Conservation (phyloP, 1,140 invertebrate genomes). For the Cherax destructor region DNA sequence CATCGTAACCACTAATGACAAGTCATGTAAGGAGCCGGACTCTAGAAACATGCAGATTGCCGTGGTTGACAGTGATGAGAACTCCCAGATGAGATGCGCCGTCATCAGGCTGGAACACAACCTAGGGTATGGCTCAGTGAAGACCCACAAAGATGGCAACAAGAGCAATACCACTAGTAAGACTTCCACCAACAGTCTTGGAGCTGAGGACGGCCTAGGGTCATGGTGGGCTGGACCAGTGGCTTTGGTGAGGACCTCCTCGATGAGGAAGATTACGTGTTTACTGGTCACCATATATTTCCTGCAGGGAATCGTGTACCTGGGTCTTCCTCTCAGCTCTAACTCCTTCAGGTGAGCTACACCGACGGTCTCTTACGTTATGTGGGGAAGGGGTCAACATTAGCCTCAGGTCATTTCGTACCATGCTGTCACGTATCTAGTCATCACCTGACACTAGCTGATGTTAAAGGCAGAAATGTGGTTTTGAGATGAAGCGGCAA, state of each 20-base stretch:
- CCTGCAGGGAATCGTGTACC: slow-evolving; percentile 37
- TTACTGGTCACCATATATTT: slow-evolving; percentile 18
- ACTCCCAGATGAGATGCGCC: neutral
- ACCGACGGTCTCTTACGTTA: too few relatives aligned
- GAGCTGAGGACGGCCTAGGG: slow-evolving; percentile 19
- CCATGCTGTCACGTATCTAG: too few relatives aligned
- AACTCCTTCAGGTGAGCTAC: slow-evolving; percentile 27
- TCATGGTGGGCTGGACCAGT: slow-evolving; percentile 36
- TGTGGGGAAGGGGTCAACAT: too few relatives aligned
- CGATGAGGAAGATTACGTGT: slow-evolving; percentile 10
- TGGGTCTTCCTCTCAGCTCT: slow-evolving; percentile 39
- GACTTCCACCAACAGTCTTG: neutral
- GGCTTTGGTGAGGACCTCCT: slow-evolving; percentile 10
- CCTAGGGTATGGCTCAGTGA: neutral
- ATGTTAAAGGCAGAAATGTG: too few relatives aligned
- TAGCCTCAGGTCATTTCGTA: too few relatives aligned
- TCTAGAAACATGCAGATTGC: neutral
- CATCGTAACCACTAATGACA: too few relatives aligned
- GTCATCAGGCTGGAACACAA: neutral
- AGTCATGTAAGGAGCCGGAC: neutral
- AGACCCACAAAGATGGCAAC: too few relatives aligned
- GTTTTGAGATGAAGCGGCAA: too few relatives aligned
- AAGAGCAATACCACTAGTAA: neutral
- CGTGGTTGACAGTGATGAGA: neutral
- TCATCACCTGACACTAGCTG: too few relatives aligned